These are phyloP conservation scores for Oasisia sp. DNA, from an alignment of 2,888 invertebrate genomes.

Conservation along the genomic window DNA sequence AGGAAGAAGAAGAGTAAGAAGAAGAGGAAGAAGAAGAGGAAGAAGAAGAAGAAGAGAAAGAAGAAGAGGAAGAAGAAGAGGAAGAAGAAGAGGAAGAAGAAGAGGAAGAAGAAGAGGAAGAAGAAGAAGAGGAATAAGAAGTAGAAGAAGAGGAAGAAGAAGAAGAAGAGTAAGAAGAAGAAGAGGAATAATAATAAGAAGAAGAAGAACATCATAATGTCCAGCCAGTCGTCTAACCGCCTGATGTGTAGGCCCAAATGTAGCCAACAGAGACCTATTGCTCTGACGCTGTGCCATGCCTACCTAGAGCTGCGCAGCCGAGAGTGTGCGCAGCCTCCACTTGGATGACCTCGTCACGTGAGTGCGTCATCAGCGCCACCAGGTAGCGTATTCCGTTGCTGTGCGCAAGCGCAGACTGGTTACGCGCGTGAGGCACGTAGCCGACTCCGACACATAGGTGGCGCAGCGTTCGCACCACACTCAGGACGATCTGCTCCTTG, in stretches of 20 bases:
- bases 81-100: too few relatives aligned
- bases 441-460: constrained; percentile 62
- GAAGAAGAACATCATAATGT: too few relatives aligned
- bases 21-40: too few relatives aligned
- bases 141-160: too few relatives aligned
- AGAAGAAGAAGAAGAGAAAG: too few relatives aligned
- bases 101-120: too few relatives aligned
- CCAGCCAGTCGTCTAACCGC: too few relatives aligned
- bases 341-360: constrained; percentile 58
- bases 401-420: constrained; percentile 58
- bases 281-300: constrained; percentile 29
- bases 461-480: constrained; percentile 59
- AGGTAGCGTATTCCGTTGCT: constrained; percentile 59
- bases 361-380: constrained; percentile 59
- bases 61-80: too few relatives aligned
- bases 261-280: background rate
- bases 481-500: constrained; percentile 61
- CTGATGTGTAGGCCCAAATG: background rate
- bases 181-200: too few relatives aligned
- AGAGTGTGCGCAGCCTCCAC: constrained; percentile 63
- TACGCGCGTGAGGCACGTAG: constrained; percentile 56
- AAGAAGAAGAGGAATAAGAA: too few relatives aligned
- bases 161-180: too few relatives aligned
- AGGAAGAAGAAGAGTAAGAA: too few relatives aligned
- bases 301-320: constrained; percentile 59